Percentiles rank a stretch among this genome's conserved stretches.
Conservation (phyloP, 2,113 vertebrate species). For the Pelecanus crispus region DNA sequence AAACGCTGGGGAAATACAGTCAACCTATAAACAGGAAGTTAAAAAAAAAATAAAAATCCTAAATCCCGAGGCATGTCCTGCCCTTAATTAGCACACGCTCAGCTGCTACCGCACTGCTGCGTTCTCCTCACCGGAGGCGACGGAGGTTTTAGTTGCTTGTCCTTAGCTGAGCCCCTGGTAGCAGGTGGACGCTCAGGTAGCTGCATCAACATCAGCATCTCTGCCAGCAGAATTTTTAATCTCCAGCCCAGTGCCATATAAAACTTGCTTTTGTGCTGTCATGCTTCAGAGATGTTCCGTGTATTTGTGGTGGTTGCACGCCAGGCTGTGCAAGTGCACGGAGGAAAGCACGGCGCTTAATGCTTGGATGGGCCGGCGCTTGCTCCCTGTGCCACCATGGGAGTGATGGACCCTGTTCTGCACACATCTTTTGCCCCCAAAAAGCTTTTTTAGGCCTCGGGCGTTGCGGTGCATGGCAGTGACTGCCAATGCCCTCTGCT, state of each 20-base stretch:
- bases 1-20: slow-evolving; percentile 29
- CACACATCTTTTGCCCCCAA: fast-evolving
- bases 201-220: background rate
- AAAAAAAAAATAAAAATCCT: background rate
- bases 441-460: fast-evolving
- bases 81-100: background rate
- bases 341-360: background rate
- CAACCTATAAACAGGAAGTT: slow-evolving; percentile 53
- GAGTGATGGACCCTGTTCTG: fast-evolving
- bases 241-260: background rate
- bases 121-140: background rate
- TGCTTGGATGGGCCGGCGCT: fast-evolving
- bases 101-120: background rate
- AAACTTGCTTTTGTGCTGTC: background rate
- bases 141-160: background rate
- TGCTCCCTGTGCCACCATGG: fast-evolving
- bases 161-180: background rate
- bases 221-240: background rate
- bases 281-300: fast-evolving
- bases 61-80: slow-evolving; percentile 37
- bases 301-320: fast-evolving
- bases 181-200: background rate
- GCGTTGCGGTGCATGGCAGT: background rate
- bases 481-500: background rate
- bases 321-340: background rate